phyloP scores from a whole-genome alignment of 1,140 invertebrate species.

The Lepidurus couesii region DNA sequence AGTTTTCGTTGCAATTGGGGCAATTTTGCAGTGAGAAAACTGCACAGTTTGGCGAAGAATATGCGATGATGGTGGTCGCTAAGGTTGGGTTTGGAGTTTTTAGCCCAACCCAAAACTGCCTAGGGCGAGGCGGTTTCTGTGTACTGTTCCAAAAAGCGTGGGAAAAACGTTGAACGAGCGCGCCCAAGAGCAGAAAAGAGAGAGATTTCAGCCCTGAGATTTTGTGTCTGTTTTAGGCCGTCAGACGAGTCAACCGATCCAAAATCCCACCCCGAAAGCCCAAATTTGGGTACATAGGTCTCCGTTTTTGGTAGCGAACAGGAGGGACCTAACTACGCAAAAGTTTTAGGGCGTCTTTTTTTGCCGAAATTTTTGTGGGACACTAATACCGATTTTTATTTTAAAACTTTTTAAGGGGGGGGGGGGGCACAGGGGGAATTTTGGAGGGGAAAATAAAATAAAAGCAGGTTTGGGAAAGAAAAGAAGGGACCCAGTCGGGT shows the following conservation, averaged over 20 bases:
- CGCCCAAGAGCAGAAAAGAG: neutral
- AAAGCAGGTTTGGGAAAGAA: neutral
- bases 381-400: neutral
- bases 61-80: constrained; percentile 12
- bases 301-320: neutral
- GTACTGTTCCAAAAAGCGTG: neutral
- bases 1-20: neutral
- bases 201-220: neutral
- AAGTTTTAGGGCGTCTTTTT: neutral
- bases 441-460: neutral
- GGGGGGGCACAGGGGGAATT: neutral
- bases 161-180: constrained; percentile 17
- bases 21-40: neutral
- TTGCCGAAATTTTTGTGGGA: neutral
- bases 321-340: neutral
- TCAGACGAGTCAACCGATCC: neutral
- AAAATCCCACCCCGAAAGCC: neutral
- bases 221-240: constrained; percentile 8
- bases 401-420: neutral
- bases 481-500: constrained; percentile 8
- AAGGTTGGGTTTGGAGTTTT: neutral
- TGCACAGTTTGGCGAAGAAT: constrained; percentile 4
- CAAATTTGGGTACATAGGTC: neutral
- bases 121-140: constrained; percentile 20
- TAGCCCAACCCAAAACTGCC: constrained; percentile 7